These are phyloP conservation scores for Misgurnus mizolepis DNA, from an alignment of 2,113 vertebrate genomes.

Conservation along the genomic window DNA sequence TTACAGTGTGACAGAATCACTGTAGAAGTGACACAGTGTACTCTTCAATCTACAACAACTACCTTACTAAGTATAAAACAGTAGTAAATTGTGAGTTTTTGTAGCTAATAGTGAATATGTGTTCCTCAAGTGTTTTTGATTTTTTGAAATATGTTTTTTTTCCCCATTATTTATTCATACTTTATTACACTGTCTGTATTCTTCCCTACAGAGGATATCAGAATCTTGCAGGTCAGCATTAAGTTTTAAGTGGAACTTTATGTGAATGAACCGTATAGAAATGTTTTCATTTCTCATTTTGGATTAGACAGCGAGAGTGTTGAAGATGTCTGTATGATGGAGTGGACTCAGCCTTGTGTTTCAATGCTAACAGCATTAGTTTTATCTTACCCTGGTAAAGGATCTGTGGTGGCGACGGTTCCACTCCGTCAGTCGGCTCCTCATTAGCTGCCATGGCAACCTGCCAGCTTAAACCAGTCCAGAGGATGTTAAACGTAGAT, in stretches of 20 bases:
- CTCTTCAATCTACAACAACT: too few relatives aligned
- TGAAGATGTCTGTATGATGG: constrained; percentile 53
- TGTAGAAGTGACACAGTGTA: too few relatives aligned
- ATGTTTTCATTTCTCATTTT: constrained; percentile 23
- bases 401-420: constrained; percentile 53
- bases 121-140: too few relatives aligned
- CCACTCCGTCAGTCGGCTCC: constrained; percentile 65
- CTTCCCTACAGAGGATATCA: neutral
- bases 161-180: neutral
- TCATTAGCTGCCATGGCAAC: constrained; percentile 66
- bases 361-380: constrained; percentile 48
- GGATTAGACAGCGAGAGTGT: constrained; percentile 3
- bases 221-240: neutral
- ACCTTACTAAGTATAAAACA: too few relatives aligned
- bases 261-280: constrained; percentile 1
- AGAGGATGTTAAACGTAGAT: constrained; percentile 44
- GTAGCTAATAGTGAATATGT: too few relatives aligned
- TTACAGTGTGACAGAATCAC: too few relatives aligned
- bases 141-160: too few relatives aligned
- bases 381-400: constrained; percentile 67
- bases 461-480: constrained; percentile 56
- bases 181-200: neutral
- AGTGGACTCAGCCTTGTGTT: constrained; percentile 40
- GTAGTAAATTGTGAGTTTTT: too few relatives aligned
- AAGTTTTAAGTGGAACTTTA: neutral